These are phyloP conservation scores for Trichopria drosophilae DNA, from an alignment of 2,888 invertebrate genomes.

Conservation along the genomic window DNA sequence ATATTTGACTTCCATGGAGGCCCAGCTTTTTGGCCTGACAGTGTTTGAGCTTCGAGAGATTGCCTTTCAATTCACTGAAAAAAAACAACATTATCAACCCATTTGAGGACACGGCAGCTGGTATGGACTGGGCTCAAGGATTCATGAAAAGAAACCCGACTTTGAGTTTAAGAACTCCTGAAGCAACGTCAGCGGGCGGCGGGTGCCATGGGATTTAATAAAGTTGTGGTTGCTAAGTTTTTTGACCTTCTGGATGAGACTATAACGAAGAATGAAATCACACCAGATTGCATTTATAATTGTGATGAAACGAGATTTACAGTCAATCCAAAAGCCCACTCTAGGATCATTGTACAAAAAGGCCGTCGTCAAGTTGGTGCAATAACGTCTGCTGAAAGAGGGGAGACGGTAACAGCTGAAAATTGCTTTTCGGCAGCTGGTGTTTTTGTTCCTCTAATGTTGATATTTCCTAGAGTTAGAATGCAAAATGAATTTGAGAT, in stretches of 20 bases:
- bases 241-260: slow-evolving; percentile 1
- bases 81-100: slow-evolving; percentile 41
- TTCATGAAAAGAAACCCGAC: slow-evolving; percentile 37
- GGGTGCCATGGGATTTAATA: slow-evolving; percentile 8
- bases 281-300: slow-evolving; percentile 34
- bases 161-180: slow-evolving; percentile 39
- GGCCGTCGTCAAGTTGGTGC: slow-evolving; percentile 41
- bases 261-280: slow-evolving; percentile 3
- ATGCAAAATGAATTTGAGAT: slow-evolving; percentile 17
- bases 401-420: slow-evolving; percentile 38
- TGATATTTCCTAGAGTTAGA: slow-evolving; percentile 9
- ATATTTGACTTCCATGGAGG: slow-evolving; percentile 30
- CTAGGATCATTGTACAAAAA: slow-evolving; percentile 41
- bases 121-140: slow-evolving; percentile 7
- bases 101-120: slow-evolving; percentile 41
- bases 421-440: slow-evolving; percentile 41
- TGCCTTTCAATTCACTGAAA: slow-evolving; percentile 24
- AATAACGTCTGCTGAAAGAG: slow-evolving; percentile 44
- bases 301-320: slow-evolving; percentile 47
- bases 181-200: slow-evolving; percentile 12
- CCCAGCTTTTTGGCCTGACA: slow-evolving; percentile 36
- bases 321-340: slow-evolving; percentile 38
- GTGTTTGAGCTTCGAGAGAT: slow-evolving; percentile 36
- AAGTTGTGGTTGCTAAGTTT: slow-evolving; percentile 1
- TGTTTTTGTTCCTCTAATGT: slow-evolving; percentile 22